Base-by-base conservation (phyloP, 2,888 invertebrate genomes). In the Drosophila merina region DNA sequence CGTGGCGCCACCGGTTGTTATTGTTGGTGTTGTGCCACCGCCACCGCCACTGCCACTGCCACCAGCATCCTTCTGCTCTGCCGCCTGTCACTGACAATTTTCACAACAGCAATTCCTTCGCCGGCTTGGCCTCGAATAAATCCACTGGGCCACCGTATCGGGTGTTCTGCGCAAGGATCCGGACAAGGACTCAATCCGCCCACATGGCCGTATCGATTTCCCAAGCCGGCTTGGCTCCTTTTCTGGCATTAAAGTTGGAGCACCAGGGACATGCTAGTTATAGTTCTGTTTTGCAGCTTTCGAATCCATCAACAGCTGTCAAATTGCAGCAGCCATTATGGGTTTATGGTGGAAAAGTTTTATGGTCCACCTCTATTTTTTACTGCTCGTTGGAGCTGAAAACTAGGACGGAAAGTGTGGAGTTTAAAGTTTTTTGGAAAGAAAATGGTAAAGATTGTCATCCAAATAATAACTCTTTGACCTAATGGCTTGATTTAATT, bases 271-370 rank as follows among this genome's bases (percentile, higher is more conserved):
- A 72, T 20, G 48, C 48, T 67, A 82, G 77, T 74, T 79, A 66
- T 68, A 25, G 47, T 62, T 71, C 66, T 47, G 48, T 40, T 56
- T 47, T 51, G 63, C 52, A 60, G 49, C 68, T 70, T 76, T 67
- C 79, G 66, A 74, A 70, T 79, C 63, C 82, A 79, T 85, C 79
- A 85, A 64, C 74, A 68, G 72, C 70, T 82, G 77, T 77, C 82
- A 76, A 71, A 70, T 62, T 70, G 71, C 55, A 56, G n/a, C 26
- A 45, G 38, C 51, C 55, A 55, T 55, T 56, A 51, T n/a, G 71
- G 56, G 12, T 71, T 51, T 56, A 56, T 62, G 47, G 14, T 38
- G 12, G 63, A 4, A 30, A 63, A 20, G 25, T 63, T 52, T 64
- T 64, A 63, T 52, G 38, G 6, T 1, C 33, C 28, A 33, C 14